Evolutionary conservation across 2,888 invertebrate genomes (phyloP).

Genomic region (Morpho achilles): DNA sequence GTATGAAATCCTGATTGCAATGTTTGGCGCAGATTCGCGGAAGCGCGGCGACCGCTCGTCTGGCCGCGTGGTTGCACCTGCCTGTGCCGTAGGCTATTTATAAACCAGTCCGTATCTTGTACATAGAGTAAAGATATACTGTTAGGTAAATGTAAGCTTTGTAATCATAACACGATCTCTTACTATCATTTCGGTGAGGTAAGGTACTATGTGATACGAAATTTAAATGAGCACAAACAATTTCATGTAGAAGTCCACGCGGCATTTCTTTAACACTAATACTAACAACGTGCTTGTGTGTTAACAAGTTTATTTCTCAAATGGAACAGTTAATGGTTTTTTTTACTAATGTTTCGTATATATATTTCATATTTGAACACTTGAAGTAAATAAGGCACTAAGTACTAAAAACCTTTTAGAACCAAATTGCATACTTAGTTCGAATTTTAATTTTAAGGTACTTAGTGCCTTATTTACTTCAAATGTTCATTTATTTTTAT

Average conservation of each 20-base stretch:
- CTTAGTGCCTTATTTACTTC: too few relatives aligned
- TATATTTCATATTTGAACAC: too few relatives aligned
- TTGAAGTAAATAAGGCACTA: too few relatives aligned
- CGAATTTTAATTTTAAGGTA: too few relatives aligned
- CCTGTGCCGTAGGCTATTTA: slow-evolving; percentile 66
- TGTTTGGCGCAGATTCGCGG: slow-evolving; percentile 52
- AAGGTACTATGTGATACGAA: slow-evolving; percentile 3
- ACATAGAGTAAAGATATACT: slow-evolving; percentile 49
- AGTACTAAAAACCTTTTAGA: too few relatives aligned
- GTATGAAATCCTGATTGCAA: slow-evolving; percentile 24
- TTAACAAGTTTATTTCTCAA: too few relatives aligned
- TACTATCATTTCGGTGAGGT: slow-evolving; percentile 15
- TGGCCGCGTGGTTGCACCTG: slow-evolving; percentile 57
- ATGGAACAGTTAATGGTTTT: too few relatives aligned
- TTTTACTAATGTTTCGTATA: too few relatives aligned
- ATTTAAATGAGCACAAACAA: slow-evolving; percentile 9
- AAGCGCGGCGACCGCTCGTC: slow-evolving; percentile 71
- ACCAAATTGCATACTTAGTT: too few relatives aligned
- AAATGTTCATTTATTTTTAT: too few relatives aligned
- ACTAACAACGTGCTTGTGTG: not conserved
- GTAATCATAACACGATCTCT: slow-evolving; percentile 13
- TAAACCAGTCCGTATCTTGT: slow-evolving; percentile 64
- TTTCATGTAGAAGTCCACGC: not conserved
- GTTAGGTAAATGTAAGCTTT: slow-evolving; percentile 21
- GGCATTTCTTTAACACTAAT: slow-evolving; percentile 2